Conservation (phyloP, 2,113 vertebrate genomes). For the Paraplagusia blochii region DNA sequence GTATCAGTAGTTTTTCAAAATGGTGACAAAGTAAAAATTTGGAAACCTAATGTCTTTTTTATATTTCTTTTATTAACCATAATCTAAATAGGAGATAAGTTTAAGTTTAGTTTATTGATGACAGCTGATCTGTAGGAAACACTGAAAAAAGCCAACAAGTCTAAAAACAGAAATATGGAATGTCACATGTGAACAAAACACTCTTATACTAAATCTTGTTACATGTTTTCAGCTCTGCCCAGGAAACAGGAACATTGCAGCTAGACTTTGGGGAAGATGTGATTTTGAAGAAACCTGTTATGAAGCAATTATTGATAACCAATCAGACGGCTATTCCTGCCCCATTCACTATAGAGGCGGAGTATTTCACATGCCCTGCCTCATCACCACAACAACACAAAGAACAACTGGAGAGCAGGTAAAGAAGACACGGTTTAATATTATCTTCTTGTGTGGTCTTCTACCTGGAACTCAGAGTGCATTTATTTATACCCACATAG, state of each 20-base stretch:
- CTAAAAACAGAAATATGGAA: no score
- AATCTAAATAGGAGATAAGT: no score
- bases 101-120: no score
- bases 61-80: no score
- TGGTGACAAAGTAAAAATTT: no score
- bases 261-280: slow-evolving; percentile 84
- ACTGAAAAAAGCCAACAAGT: no score
- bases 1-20: no score
- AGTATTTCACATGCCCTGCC: slow-evolving; percentile 78
- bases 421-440: slow-evolving; percentile 6
- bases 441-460: neutral
- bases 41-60: no score
- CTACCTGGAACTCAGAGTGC: slow-evolving; percentile 10
- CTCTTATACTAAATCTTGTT: no score
- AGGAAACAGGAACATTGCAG: slow-evolving; percentile 40
- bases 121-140: no score
- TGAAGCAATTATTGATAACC: slow-evolving; percentile 78
- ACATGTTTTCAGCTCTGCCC: slow-evolving; percentile 43
- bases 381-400: slow-evolving; percentile 14
- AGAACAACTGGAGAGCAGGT: slow-evolving; percentile 48
- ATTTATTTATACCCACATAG: slow-evolving; percentile 39
- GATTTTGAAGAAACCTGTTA: slow-evolving; percentile 63
- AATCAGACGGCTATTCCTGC: slow-evolving; percentile 81
- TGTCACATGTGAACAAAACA: no score
- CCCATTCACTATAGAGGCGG: slow-evolving; percentile 76